A percentile compares a stretch with the other conserved stretches of the same genome.
Conservation (phyloP, 2,113 vertebrate species). For the Stegastes partitus region DNA sequence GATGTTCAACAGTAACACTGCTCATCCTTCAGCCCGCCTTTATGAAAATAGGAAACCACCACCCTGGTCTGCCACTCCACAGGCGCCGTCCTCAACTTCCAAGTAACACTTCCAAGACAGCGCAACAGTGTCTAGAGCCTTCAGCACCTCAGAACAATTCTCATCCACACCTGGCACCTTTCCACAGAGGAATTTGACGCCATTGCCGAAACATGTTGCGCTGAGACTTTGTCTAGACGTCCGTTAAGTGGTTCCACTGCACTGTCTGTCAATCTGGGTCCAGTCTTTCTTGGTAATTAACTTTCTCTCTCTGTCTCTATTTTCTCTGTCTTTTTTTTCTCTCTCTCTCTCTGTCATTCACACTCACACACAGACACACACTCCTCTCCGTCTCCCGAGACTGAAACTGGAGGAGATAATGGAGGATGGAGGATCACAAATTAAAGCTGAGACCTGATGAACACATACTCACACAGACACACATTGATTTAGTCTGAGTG, state of each 20-base stretch:
- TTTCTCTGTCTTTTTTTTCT: neutral
- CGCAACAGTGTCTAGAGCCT: no score
- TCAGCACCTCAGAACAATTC: no score
- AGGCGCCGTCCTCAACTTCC: no score
- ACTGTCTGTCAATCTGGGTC: conserved; percentile 18
- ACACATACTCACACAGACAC: conserved; percentile 8
- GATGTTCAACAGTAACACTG: no score
- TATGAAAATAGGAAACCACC: no score
- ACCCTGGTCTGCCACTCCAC: no score
- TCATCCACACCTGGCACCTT: no score
- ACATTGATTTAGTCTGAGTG: conserved; percentile 25
- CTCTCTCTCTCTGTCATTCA: neutral
- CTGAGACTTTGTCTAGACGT: conserved; percentile 44
- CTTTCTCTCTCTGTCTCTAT: conserved; percentile 12
- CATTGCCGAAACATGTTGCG: conserved; percentile 11
- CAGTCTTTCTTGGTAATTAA: conserved; percentile 21
- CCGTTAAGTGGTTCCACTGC: conserved; percentile 26
- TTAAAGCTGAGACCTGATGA: conserved; percentile 40
- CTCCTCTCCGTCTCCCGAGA: conserved; percentile 14
- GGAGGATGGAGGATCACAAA: conserved; percentile 40
- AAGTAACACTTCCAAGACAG: no score
- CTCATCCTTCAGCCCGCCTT: no score
- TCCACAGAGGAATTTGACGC: neutral
- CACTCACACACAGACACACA: neutral
- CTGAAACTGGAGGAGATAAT: conserved; percentile 43